phyloP scores from a whole-genome alignment of 2,888 invertebrate species.

The Lochmaea crataegi region DNA sequence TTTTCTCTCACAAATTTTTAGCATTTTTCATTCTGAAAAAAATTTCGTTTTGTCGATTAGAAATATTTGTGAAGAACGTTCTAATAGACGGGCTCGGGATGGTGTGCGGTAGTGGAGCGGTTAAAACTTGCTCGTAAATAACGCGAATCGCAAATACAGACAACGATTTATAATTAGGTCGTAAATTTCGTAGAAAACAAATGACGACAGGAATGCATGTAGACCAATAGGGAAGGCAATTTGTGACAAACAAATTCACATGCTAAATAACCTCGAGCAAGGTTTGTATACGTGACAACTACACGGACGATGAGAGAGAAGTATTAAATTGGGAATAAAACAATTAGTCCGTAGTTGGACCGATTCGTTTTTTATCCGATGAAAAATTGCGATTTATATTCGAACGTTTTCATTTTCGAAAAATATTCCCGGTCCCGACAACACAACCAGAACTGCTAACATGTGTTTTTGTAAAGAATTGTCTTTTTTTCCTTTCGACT shows the following conservation, averaged over 20 bases:
- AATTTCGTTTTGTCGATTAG: too few species aligned
- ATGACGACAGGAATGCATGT: slow-evolving; percentile 65
- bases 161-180: slow-evolving; percentile 64
- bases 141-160: slow-evolving; percentile 58
- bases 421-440: background rate
- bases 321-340: slow-evolving; percentile 42
- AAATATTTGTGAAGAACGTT: background rate
- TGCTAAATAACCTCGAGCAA: slow-evolving; percentile 55
- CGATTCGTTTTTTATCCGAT: slow-evolving; percentile 26
- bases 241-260: slow-evolving; percentile 64
- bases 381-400: slow-evolving; percentile 27
- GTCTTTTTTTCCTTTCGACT: background rate
- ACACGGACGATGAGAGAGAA: slow-evolving; percentile 43
- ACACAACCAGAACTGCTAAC: slow-evolving; percentile 1
- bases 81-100: background rate
- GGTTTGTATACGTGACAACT: slow-evolving; percentile 51
- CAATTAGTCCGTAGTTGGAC: slow-evolving; percentile 33
- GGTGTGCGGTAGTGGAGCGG: slow-evolving; percentile 26
- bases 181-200: slow-evolving; percentile 64
- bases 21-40: too few species aligned
- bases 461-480: slow-evolving; percentile 9
- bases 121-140: slow-evolving; percentile 54
- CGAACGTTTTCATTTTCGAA: slow-evolving; percentile 5
- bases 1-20: too few species aligned
- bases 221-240: slow-evolving; percentile 65